Evolutionary conservation across 2,113 vertebrate species (phyloP), one percentile per base, ranked within the genome.

Genomic region (Tragulus kanchil): DNA sequence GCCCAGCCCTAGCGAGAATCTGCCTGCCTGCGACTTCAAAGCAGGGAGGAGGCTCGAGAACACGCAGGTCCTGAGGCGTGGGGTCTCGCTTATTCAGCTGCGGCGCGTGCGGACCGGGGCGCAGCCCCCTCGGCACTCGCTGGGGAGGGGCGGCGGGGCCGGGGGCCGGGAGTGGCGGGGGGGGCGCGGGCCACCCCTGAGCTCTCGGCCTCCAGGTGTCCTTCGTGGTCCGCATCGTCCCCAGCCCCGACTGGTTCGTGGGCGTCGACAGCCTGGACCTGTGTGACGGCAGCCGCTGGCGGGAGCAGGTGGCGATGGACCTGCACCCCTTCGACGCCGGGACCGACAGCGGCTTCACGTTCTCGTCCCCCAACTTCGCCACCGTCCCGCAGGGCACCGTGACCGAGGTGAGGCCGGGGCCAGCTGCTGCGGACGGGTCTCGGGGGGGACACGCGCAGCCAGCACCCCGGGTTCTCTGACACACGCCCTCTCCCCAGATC

Each of bases 171-270:
- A 12, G 1, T 36, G 52, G 16, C 1, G 0, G 4, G 61, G 26
- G 23, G 8, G n/a, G 5, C 3, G 1, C 19, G 6, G 45, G 19
- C 26, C 10, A 6, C 36, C 0, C 54, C 79, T 89, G 67, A 97
- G 45, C 42, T 0, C 65, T 52, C 2, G 25, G 13, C 10, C 90
- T 84, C 50, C 97, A 99, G 99, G 98, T 99, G 95, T 99, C 99
- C 0, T 99, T 99, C 82, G 99, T 99, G 5, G 99, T 99, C 48
- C 99, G 99, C 31, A 98, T 99, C 15, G 98, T 99, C 82, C 99
- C 99, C 21, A 99, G 99, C 89, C 99, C 99, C 0, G 99, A 99
- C 98, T 99, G 99, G 99, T 99, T 99, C 96, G 99, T 99, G 96
- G 99, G 99, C 4, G 94, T 99, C 65, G 99, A 99, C 98, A 99